A percentile compares a stretch with the other conserved stretches of the same genome.
phyloP scores from a whole-genome alignment of 2,797 vertebrate species.

The Hafferia zeledoni region DNA sequence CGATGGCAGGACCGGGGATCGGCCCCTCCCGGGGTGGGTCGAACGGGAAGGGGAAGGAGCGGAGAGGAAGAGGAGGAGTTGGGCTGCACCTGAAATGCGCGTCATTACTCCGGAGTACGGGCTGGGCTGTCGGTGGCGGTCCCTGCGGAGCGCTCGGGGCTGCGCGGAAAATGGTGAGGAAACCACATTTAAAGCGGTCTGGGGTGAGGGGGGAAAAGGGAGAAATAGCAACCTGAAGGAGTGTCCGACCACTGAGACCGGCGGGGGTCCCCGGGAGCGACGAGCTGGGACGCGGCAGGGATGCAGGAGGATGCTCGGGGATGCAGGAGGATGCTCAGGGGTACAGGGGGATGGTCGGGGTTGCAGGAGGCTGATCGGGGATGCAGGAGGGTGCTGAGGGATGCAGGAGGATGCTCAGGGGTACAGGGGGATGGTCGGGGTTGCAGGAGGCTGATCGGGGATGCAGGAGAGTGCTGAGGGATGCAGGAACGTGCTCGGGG shows the following conservation, averaged over 20 bases:
- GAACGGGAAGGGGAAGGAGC: neutral
- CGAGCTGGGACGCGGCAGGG: neutral
- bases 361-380: too few relatives aligned
- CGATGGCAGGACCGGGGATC: neutral
- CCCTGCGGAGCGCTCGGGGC: neutral
- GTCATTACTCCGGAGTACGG: neutral
- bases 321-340: neutral
- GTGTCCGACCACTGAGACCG: too few relatives aligned
- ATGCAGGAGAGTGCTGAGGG: neutral
- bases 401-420: neutral
- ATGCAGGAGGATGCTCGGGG: neutral
- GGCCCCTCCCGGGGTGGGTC: neutral
- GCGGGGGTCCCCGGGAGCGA: too few relatives aligned
- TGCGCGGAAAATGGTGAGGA: neutral
- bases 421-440: neutral
- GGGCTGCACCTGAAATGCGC: neutral
- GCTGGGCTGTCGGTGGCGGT: neutral
- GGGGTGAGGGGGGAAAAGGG: neutral
- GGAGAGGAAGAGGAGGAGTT: conserved; percentile 14
- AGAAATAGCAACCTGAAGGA: neutral
- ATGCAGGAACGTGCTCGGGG: too few relatives aligned
- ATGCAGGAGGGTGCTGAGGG: neutral
- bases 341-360: too few relatives aligned
- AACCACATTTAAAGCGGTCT: accelerated
- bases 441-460: too few relatives aligned